Percentiles rank a stretch among this genome's conserved stretches.
Conservation (phyloP, 2,888 invertebrate species). For the Bombylius discolor region DNA sequence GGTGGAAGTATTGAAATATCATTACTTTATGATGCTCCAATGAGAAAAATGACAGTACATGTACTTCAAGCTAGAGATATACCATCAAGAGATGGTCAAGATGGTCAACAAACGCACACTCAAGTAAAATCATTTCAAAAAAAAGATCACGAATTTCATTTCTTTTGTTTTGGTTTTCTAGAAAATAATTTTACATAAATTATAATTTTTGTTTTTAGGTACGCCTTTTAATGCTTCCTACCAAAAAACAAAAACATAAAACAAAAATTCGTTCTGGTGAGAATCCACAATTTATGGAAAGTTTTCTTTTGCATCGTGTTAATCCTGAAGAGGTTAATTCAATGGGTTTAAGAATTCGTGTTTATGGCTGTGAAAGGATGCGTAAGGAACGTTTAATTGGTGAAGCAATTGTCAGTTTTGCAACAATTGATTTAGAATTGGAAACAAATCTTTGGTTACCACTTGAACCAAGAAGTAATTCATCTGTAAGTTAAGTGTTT, state of each 20-base stretch:
- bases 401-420: slow-evolving; percentile 81
- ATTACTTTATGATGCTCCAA: slow-evolving; percentile 77
- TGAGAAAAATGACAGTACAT: slow-evolving; percentile 84
- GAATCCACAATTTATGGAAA: slow-evolving; percentile 83
- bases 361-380: slow-evolving; percentile 89
- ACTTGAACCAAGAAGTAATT: slow-evolving; percentile 56
- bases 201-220: slow-evolving; percentile 43
- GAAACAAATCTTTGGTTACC: slow-evolving; percentile 85
- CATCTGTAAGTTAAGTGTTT: slow-evolving; percentile 34
- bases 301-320: slow-evolving; percentile 79
- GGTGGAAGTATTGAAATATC: slow-evolving; percentile 79
- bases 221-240: slow-evolving; percentile 72
- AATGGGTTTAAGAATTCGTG: slow-evolving; percentile 76
- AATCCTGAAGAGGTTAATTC: slow-evolving; percentile 91
- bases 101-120: slow-evolving; percentile 53
- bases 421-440: slow-evolving; percentile 75
- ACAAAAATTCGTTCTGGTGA: slow-evolving; percentile 85
- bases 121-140: slow-evolving; percentile 46
- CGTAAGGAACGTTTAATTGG: slow-evolving; percentile 82
- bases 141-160: too few species aligned
- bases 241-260: slow-evolving; percentile 88
- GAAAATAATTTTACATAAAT: too few species aligned
- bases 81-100: slow-evolving; percentile 48
- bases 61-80: slow-evolving; percentile 77
- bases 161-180: too few species aligned